Evolutionary conservation across 2,888 invertebrate species (phyloP).

Genomic region (Tillus elongatus): DNA sequence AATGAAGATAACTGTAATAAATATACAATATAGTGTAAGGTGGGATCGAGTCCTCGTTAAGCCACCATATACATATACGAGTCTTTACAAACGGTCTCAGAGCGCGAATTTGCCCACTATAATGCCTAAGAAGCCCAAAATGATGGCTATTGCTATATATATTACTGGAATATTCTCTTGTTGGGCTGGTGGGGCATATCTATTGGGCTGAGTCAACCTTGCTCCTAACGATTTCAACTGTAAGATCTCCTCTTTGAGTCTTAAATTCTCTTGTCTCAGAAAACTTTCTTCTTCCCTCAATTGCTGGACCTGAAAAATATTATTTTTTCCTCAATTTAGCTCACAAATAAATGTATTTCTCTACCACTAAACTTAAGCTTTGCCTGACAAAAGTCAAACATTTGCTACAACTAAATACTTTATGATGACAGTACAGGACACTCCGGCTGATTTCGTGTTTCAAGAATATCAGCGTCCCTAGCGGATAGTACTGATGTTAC

Average conservation of each 20-base stretch:
- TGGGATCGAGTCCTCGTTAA: slow-evolving; percentile 23
- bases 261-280: slow-evolving; percentile 76
- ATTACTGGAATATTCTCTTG: slow-evolving; percentile 52
- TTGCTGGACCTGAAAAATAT: slow-evolving; percentile 52
- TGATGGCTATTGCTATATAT: slow-evolving; percentile 57
- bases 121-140: slow-evolving; percentile 63
- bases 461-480: too few species aligned
- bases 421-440: too few species aligned
- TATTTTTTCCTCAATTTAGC: too few species aligned
- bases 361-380: too few species aligned
- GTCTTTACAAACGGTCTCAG: slow-evolving; percentile 48
- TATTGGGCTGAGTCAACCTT: slow-evolving; percentile 36
- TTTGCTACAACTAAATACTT: too few species aligned
- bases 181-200: slow-evolving; percentile 52
- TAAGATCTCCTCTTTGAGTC: slow-evolving; percentile 67
- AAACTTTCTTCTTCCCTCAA: slow-evolving; percentile 70
- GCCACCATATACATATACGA: slow-evolving; percentile 22
- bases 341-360: too few species aligned
- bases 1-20: slow-evolving; percentile 34
- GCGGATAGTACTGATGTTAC: too few species aligned
- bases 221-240: slow-evolving; percentile 46
- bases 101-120: slow-evolving; percentile 74
- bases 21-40: slow-evolving; percentile 35
- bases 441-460: too few species aligned
- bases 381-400: too few species aligned